phyloP scores from a whole-genome alignment of 92 coral and sea anemone species.

The Siderastrea siderea region DNA sequence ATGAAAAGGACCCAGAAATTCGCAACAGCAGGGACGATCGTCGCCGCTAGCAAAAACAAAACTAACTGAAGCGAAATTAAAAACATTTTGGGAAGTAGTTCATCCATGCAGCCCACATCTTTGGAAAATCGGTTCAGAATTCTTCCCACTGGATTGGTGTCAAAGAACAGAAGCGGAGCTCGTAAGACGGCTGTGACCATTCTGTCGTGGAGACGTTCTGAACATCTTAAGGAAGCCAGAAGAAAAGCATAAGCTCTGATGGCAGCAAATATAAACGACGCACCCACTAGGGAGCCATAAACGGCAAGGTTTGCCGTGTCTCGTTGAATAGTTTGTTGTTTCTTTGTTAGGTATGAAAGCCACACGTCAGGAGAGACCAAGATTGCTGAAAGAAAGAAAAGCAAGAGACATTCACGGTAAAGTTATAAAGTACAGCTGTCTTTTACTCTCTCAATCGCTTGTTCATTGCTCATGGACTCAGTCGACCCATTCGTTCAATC shows the following conservation, averaged over 20 bases:
- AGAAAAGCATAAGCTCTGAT: not conserved
- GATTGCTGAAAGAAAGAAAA: too few relatives aligned
- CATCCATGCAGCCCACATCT: not conserved
- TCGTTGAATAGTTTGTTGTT: too few relatives aligned
- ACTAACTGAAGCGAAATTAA: not conserved
- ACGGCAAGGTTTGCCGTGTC: not conserved
- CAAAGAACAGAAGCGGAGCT: not conserved
- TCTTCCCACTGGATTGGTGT: slow-evolving; percentile 9
- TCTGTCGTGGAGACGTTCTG: not conserved
- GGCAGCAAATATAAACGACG: not conserved
- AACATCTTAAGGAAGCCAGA: not conserved
- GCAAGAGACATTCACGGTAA: too few relatives aligned
- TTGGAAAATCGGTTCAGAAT: not conserved
- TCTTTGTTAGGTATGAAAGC: too few relatives aligned
- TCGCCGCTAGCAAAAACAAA: not conserved
- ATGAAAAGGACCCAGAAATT: not conserved
- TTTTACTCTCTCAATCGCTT: too few relatives aligned
- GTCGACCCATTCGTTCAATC: too few relatives aligned
- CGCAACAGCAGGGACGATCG: not conserved
- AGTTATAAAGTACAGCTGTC: too few relatives aligned
- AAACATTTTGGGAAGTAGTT: not conserved
- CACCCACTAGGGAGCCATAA: not conserved
- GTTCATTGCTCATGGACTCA: too few relatives aligned
- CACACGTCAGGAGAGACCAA: too few relatives aligned
- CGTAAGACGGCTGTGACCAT: not conserved